Conservation (phyloP, 1,140 invertebrate genomes). For the Drosophila malerkotliana region DNA sequence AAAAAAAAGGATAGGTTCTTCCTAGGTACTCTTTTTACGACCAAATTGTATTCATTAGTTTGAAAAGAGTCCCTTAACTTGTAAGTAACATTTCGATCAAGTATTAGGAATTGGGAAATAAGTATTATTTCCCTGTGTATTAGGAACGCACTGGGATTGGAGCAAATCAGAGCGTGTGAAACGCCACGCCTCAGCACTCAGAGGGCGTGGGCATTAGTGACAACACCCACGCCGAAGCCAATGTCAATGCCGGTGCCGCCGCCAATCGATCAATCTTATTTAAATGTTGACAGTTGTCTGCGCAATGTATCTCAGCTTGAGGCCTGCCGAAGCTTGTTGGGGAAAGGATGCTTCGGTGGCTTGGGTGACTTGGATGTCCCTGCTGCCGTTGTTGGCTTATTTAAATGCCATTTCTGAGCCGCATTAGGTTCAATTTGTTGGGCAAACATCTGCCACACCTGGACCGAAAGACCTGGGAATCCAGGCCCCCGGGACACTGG, state of each 20-base stretch:
- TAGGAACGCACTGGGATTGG: conserved; percentile 1
- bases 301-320: conserved; percentile 61
- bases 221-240: conserved; percentile 31
- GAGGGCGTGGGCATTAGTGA: conserved; percentile 25
- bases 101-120: no score
- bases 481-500: background rate
- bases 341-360: conserved; percentile 53
- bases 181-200: conserved; percentile 19
- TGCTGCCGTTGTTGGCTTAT: conserved; percentile 38
- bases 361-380: conserved; percentile 2
- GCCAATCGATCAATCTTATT: conserved; percentile 81
- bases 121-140: background rate
- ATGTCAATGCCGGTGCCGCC: conserved; percentile 40
- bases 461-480: conserved; percentile 8
- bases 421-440: conserved; percentile 80
- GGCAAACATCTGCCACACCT: conserved; percentile 64
- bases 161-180: conserved; percentile 52
- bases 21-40: no score
- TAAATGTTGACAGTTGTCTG: conserved; percentile 81
- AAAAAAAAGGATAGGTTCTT: no score
- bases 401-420: conserved; percentile 64
- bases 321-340: conserved; percentile 37
- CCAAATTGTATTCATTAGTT: no score
- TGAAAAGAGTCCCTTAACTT: no score
- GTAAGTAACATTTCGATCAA: background rate